Evolutionary conservation across 2,888 invertebrate species (phyloP).

Genomic region (Cantharis lateralis): DNA sequence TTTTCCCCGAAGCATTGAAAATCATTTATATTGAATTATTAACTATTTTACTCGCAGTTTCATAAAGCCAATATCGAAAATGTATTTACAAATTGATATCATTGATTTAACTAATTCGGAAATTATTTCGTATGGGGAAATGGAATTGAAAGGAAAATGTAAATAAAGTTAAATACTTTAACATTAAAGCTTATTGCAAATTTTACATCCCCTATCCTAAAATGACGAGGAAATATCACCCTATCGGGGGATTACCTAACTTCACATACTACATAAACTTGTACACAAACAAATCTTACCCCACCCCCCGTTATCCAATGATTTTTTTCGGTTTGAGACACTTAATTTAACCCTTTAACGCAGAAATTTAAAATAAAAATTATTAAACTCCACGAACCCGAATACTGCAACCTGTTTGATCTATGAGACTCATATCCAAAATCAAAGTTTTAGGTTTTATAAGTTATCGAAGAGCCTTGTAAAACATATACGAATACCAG

Average conservation of each 20-base stretch:
- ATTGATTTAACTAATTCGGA: background rate
- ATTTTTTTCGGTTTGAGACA: too few relatives aligned
- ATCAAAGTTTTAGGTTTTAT: too few relatives aligned
- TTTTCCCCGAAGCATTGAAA: slow-evolving; percentile 31
- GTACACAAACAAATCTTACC: too few relatives aligned
- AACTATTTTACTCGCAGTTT: background rate
- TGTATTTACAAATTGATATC: background rate
- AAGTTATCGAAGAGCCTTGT: too few relatives aligned
- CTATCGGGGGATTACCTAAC: background rate
- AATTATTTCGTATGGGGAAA: background rate
- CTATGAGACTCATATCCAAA: too few relatives aligned
- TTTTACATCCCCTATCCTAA: background rate
- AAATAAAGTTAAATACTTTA: background rate
- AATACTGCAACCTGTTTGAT: too few relatives aligned
- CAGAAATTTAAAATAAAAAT: too few relatives aligned
- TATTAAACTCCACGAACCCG: too few relatives aligned
- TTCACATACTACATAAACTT: too few relatives aligned
- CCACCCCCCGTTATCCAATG: too few relatives aligned
- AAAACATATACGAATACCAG: too few relatives aligned
- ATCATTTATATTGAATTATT: slow-evolving; percentile 42
- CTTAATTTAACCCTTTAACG: too few relatives aligned
- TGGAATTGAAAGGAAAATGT: background rate
- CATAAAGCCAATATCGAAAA: background rate
- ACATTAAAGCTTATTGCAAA: background rate
- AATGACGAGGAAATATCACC: background rate